These are phyloP conservation scores for Okapia johnstoni DNA, from an alignment of 2,113 vertebrate genomes.

Conservation along the genomic window DNA sequence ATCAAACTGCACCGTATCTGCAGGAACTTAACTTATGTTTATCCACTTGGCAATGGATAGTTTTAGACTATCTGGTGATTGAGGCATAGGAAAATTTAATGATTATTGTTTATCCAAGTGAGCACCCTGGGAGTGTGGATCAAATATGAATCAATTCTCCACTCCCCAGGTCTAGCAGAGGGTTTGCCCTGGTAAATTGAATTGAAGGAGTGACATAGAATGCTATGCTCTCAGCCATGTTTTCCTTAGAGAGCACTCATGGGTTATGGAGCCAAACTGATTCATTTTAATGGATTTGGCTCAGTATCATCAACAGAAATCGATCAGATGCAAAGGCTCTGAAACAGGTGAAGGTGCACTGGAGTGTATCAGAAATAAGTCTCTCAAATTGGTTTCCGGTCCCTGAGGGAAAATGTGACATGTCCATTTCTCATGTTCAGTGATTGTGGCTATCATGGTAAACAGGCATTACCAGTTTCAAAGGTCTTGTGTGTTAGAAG, in stretches of 20 bases:
- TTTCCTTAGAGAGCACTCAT: background rate
- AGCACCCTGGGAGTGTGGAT: background rate
- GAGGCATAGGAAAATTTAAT: background rate
- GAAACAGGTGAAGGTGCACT: background rate
- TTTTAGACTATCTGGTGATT: background rate
- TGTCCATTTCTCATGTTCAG: background rate
- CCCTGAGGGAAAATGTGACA: background rate
- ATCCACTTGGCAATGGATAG: background rate
- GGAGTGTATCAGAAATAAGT: background rate
- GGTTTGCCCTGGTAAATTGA: background rate
- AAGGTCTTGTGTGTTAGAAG: background rate
- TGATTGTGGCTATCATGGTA: background rate
- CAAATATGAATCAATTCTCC: background rate
- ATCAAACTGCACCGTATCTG: background rate
- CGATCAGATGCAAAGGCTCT: background rate
- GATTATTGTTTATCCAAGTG: background rate
- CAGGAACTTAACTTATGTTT: background rate
- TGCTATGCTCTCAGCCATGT: background rate
- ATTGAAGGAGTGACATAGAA: background rate
- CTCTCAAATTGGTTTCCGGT: background rate
- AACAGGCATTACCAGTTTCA: background rate
- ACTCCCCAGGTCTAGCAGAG: background rate
- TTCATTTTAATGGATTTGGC: background rate
- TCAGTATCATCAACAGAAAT: background rate
- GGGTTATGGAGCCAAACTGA: background rate